Percentiles rank a stretch among this genome's conserved stretches.
phyloP scores from a whole-genome alignment of 2,888 invertebrate genomes.

The Tenthredo distinguenda region DNA sequence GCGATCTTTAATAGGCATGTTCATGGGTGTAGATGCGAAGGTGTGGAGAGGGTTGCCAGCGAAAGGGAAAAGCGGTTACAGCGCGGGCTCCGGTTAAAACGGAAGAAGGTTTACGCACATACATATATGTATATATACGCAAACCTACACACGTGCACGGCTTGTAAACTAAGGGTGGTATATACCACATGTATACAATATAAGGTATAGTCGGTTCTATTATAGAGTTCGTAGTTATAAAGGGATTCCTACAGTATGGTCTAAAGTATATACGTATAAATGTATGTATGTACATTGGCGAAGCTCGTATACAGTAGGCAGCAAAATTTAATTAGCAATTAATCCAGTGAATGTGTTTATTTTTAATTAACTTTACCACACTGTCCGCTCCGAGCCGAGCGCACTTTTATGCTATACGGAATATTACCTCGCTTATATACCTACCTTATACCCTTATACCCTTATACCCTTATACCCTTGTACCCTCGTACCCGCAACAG shows the following conservation, averaged over 20 bases:
- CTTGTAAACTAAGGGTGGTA: not conserved
- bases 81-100: not conserved
- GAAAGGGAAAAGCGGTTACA: constrained; percentile 35
- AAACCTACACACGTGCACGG: not conserved
- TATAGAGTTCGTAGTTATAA: constrained; percentile 33
- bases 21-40: not conserved
- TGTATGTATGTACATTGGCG: constrained; percentile 40
- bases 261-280: constrained; percentile 8
- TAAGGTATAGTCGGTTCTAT: constrained; percentile 13
- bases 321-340: constrained; percentile 56
- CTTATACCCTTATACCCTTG: not conserved
- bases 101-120: constrained; percentile 25
- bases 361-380: constrained; percentile 53
- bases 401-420: not conserved
- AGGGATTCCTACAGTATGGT: constrained; percentile 13
- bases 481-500: not conserved
- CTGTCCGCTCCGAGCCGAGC: not conserved
- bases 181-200: not conserved
- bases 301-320: not conserved
- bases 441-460: not conserved
- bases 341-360: constrained; percentile 54
- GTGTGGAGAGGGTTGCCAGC: not conserved
- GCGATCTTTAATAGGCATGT: constrained; percentile 32
- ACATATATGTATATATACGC: not conserved
- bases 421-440: not conserved